phyloP scores from a whole-genome alignment of 2,888 invertebrate genomes.

The Temnothorax rugatulus region DNA sequence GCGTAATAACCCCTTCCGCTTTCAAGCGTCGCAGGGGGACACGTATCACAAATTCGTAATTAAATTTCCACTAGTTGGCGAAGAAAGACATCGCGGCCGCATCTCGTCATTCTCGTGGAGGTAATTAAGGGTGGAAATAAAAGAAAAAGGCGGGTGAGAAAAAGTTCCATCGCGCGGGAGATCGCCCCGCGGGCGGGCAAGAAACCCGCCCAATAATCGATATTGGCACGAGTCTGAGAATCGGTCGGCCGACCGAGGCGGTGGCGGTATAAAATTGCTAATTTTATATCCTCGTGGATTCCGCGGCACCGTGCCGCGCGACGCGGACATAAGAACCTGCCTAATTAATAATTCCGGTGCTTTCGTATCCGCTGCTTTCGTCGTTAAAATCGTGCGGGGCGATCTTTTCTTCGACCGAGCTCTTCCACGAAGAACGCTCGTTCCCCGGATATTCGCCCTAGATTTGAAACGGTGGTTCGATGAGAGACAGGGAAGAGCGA shows the following conservation, averaged over 20 bases:
- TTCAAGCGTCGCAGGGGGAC: not conserved
- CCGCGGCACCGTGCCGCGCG: slow-evolving; percentile 55
- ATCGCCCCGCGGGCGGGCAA: slow-evolving; percentile 44
- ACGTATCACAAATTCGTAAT: slow-evolving; percentile 2
- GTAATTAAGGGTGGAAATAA: slow-evolving; percentile 61
- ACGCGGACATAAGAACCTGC: slow-evolving; percentile 73
- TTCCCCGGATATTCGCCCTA: slow-evolving; percentile 55
- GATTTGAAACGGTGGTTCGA: slow-evolving; percentile 22
- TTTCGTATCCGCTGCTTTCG: slow-evolving; percentile 77
- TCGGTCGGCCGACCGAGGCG: slow-evolving; percentile 57
- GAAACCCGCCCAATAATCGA: slow-evolving; percentile 78
- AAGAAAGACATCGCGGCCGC: slow-evolving; percentile 49
- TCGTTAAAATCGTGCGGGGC: slow-evolving; percentile 77
- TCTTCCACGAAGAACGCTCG: slow-evolving; percentile 66
- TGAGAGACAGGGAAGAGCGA: slow-evolving; percentile 53
- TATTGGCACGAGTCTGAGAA: slow-evolving; percentile 82
- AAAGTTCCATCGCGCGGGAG: slow-evolving; percentile 51
- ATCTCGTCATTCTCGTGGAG: slow-evolving; percentile 15
- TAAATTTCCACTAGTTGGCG: slow-evolving; percentile 23
- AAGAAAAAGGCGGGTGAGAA: slow-evolving; percentile 50
- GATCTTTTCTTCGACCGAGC: slow-evolving; percentile 60
- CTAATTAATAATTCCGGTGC: slow-evolving; percentile 81
- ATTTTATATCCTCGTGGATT: slow-evolving; percentile 80
- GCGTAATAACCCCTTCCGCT: not conserved
- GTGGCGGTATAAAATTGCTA: slow-evolving; percentile 82